Evolutionary conservation across 1,140 invertebrate genomes (phyloP).

Genomic region (Micrasema longulum): DNA sequence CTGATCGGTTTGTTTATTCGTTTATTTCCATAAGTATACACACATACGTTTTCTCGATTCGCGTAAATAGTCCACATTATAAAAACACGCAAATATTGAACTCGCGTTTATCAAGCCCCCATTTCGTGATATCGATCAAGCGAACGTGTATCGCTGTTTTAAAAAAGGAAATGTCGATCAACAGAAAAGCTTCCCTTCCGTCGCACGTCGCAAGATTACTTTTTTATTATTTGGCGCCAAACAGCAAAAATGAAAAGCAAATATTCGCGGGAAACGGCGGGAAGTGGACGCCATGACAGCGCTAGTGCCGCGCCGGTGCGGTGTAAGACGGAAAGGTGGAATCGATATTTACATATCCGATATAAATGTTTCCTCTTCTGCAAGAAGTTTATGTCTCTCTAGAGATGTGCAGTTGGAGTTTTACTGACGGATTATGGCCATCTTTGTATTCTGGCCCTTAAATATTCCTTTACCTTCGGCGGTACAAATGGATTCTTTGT

Average conservation of each 20-base stretch:
- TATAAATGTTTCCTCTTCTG: conserved; percentile 2
- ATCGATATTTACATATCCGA: conserved; percentile 17
- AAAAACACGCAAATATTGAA: no score
- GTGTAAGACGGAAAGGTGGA: not conserved
- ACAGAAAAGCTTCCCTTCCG: not conserved
- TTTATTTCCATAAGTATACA: no score
- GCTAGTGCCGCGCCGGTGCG: no score
- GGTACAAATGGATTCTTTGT: no score
- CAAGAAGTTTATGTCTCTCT: not conserved
- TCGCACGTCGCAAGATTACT: not conserved
- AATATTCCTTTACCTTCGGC: conserved; percentile 7
- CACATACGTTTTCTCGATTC: no score
- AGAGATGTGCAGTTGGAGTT: conserved; percentile 2
- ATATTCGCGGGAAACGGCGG: conserved; percentile 14
- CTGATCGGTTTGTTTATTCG: no score
- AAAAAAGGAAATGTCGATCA: no score
- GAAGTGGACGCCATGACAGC: conserved; percentile 8
- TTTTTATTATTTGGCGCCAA: conserved; percentile 27
- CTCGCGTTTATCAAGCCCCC: no score
- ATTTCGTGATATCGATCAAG: no score
- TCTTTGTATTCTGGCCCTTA: not conserved
- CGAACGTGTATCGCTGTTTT: no score
- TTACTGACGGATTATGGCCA: no score
- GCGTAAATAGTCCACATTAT: no score
- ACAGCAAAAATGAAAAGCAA: conserved; percentile 25